A percentile compares a stretch with the other conserved stretches of the same genome.
These are phyloP conservation scores for Sphaerophoria taeniata DNA, from an alignment of 2,888 invertebrate genomes.

Conservation along the genomic window DNA sequence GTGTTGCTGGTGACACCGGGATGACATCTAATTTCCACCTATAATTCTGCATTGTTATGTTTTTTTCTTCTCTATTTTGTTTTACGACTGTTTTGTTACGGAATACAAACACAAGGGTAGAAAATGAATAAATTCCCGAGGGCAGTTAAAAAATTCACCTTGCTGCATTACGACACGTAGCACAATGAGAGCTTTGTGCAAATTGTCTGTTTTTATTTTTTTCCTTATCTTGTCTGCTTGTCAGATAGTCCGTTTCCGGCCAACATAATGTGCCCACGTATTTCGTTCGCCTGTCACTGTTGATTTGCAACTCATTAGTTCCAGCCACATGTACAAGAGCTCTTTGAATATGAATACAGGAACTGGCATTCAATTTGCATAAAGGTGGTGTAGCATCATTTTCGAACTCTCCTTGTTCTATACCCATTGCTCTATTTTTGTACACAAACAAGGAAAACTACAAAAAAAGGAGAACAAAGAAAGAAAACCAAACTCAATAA, in stretches of 20 bases:
- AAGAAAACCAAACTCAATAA: slow-evolving; percentile 62
- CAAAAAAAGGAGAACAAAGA: neutral
- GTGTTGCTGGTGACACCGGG: slow-evolving; percentile 72
- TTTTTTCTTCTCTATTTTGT: slow-evolving; percentile 27
- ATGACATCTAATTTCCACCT: slow-evolving; percentile 75
- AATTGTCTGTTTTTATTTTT: neutral
- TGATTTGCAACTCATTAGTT: slow-evolving; percentile 64
- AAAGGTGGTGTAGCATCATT: slow-evolving; percentile 48
- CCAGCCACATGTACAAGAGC: slow-evolving; percentile 26
- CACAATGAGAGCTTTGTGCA: slow-evolving; percentile 2
- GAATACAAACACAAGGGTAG: slow-evolving; percentile 43
- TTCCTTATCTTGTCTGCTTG: slow-evolving; percentile 8
- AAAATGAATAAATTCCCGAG: slow-evolving; percentile 56
- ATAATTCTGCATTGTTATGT: slow-evolving; percentile 72
- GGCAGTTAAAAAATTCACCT: slow-evolving; percentile 55
- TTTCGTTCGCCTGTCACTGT: slow-evolving; percentile 44
- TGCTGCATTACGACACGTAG: slow-evolving; percentile 32
- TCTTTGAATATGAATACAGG: slow-evolving; percentile 12
- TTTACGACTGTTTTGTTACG: no score
- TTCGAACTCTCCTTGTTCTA: neutral
- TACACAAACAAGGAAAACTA: slow-evolving; percentile 3
- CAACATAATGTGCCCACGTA: slow-evolving; percentile 11
- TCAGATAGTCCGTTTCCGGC: neutral
- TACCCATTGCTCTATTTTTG: slow-evolving; percentile 17
- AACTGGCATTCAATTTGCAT: slow-evolving; percentile 64